Evolutionary conservation across 2,888 invertebrate species (phyloP).

Genomic region (Glaucopsyche alexis): DNA sequence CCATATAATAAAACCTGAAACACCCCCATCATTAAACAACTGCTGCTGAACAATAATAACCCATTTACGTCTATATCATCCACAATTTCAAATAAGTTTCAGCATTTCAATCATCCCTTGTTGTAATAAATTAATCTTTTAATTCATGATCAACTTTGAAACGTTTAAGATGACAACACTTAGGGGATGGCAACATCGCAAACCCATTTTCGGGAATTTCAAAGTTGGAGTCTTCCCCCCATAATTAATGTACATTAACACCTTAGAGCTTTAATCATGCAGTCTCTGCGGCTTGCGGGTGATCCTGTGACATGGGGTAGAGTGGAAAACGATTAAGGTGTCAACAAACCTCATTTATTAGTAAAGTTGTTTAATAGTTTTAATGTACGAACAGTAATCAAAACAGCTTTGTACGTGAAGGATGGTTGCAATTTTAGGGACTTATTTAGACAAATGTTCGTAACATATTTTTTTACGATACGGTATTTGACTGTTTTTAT

Average conservation of each 20-base stretch:
- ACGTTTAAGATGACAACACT: conserved; percentile 32
- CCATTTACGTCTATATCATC: not conserved
- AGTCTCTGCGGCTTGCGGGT: conserved; percentile 27
- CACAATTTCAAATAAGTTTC: not conserved
- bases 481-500: no score
- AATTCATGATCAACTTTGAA: conserved; percentile 12
- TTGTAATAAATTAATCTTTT: conserved; percentile 24
- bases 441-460: not conserved
- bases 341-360: conserved; percentile 19
- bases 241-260: conserved; percentile 72
- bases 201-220: conserved; percentile 53
- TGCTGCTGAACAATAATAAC: no score
- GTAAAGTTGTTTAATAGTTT: conserved; percentile 10
- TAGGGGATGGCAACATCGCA: conserved; percentile 35
- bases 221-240: conserved; percentile 53
- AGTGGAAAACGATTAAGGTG: conserved; percentile 7
- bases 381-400: not conserved
- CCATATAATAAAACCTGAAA: no score
- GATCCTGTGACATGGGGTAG: not conserved
- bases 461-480: not conserved
- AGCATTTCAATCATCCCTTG: not conserved
- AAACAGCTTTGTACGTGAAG: not conserved
- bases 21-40: no score
- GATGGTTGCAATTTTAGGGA: not conserved
- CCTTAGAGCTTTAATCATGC: conserved; percentile 62